phyloP scores from a whole-genome alignment of 2,888 invertebrate species.

The Himalopsyche anomala region DNA sequence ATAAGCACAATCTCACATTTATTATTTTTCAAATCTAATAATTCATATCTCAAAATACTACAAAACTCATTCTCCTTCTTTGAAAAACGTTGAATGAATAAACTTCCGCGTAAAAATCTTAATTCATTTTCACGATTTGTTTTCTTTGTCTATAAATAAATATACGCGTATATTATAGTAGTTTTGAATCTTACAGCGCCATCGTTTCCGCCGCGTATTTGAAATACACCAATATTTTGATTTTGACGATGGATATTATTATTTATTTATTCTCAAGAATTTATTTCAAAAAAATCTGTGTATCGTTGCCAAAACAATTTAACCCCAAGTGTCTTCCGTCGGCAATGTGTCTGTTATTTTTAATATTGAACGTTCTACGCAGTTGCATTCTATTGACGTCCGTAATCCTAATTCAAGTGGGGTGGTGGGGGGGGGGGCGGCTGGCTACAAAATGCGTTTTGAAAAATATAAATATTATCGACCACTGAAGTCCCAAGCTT shows the following conservation, averaged over 20 bases:
- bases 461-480: too few relatives aligned
- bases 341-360: too few relatives aligned
- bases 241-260: not conserved
- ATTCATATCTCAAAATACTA: not conserved
- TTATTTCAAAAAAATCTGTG: not conserved
- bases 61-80: not conserved
- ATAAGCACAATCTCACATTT: too few relatives aligned
- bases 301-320: too few relatives aligned
- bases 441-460: too few relatives aligned
- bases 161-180: not conserved
- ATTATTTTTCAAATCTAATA: not conserved
- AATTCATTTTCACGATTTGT: not conserved
- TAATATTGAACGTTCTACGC: too few relatives aligned
- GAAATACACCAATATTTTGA: constrained; percentile 4
- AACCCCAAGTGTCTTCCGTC: too few relatives aligned
- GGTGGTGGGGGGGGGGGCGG: too few relatives aligned
- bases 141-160: not conserved
- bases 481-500: too few relatives aligned
- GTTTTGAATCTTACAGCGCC: not conserved
- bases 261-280: not conserved
- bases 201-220: not conserved
- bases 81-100: not conserved
- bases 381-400: too few relatives aligned
- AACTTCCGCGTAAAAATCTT: not conserved
- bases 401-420: too few relatives aligned